Conservation (phyloP, 2,797 vertebrate genomes). For the Zalophus californianus region DNA sequence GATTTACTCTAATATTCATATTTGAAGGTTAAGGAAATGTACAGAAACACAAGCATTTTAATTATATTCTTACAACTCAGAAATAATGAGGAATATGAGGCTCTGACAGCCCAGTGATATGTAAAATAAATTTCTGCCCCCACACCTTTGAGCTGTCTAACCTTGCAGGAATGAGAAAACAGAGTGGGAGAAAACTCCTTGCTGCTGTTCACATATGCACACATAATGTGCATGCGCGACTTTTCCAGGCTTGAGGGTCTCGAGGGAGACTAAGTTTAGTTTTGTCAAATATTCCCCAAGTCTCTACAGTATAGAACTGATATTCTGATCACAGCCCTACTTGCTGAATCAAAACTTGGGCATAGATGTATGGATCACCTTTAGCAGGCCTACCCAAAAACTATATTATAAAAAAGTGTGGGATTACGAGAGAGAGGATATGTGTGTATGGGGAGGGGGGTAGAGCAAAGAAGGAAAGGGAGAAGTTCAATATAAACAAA, state of each 20-base stretch:
- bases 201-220: not conserved
- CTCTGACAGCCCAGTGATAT: not conserved
- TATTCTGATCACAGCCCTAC: not conserved
- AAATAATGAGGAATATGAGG: not conserved
- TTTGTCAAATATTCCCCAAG: not conserved
- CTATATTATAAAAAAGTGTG: not conserved
- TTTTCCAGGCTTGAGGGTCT: not conserved
- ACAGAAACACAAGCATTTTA: conserved; percentile 53
- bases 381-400: not conserved
- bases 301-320: not conserved
- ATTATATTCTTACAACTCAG: conserved; percentile 42
- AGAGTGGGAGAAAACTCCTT: not conserved
- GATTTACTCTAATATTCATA: conserved; percentile 34
- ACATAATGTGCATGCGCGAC: not conserved
- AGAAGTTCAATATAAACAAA: not conserved
- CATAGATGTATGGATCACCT: not conserved
- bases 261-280: not conserved
- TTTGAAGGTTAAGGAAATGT: conserved; percentile 24
- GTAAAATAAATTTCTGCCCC: not conserved
- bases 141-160: not conserved
- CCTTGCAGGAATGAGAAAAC: not conserved
- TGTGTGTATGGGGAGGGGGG: not conserved
- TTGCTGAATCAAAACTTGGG: not conserved
- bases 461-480: no score
- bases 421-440: not conserved